Conservation (phyloP, 2,113 vertebrate genomes). For the Clarias batrachus region DNA sequence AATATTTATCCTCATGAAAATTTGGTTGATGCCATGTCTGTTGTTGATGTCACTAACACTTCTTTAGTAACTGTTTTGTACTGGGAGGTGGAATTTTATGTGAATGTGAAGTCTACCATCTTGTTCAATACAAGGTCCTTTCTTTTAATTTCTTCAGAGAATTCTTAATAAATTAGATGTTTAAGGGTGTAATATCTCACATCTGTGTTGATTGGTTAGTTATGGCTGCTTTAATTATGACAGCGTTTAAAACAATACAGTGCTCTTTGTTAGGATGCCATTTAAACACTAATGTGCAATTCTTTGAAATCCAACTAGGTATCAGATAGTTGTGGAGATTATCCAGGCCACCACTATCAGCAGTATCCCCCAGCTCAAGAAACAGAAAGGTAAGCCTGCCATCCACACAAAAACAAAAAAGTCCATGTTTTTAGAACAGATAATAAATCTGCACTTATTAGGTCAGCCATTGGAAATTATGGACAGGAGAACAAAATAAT, state of each 20-base stretch:
- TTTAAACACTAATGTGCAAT: background rate
- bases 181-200: background rate
- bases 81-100: background rate
- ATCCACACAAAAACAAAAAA: background rate
- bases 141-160: conserved; percentile 15
- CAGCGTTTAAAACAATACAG: background rate
- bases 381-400: conserved; percentile 85
- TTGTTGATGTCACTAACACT: background rate
- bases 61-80: background rate
- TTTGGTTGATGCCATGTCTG: background rate
- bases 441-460: background rate
- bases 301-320: conserved; percentile 74
- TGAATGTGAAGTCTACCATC: conserved; percentile 13
- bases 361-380: conserved; percentile 94
- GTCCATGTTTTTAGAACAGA: background rate
- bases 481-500: no score
- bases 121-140: conserved; percentile 12
- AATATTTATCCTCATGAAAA: background rate
- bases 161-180: conserved; percentile 20
- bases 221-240: background rate
- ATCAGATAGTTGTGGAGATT: conserved; percentile 98
- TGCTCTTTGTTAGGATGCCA: background rate
- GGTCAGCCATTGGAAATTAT: no score
- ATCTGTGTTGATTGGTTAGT: background rate
- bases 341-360: conserved; percentile 97